Conservation (phyloP, 2,888 invertebrate species). For the Halictus ligatus region DNA sequence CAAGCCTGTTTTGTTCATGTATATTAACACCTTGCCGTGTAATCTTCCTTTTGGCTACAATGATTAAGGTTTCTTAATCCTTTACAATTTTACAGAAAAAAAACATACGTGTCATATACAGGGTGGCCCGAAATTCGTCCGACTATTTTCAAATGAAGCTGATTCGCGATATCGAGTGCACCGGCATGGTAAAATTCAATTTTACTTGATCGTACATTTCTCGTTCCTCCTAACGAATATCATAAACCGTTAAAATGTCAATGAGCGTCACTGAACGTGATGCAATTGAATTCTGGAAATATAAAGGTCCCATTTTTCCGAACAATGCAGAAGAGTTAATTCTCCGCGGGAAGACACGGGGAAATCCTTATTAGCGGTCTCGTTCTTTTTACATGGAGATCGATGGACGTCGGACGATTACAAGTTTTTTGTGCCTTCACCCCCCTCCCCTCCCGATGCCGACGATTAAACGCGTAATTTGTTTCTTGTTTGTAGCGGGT, state of each 20-base stretch:
- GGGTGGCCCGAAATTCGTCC: not conserved
- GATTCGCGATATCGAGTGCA: not conserved
- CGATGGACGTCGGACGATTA: not conserved
- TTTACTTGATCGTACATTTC: too few species aligned
- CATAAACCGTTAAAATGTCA: not conserved
- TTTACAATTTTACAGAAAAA: not conserved
- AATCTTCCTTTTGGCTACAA: too few species aligned
- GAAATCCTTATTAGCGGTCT: not conserved
- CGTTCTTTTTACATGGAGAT: not conserved
- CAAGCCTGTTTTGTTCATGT: too few species aligned
- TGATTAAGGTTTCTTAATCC: not conserved
- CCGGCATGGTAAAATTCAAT: not conserved
- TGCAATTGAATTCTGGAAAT: not conserved
- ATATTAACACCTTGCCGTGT: too few species aligned
- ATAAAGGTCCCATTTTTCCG: not conserved
- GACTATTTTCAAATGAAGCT: not conserved
- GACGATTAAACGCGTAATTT: conserved; percentile 12
- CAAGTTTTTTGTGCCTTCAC: not conserved
- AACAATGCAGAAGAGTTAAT: not conserved
- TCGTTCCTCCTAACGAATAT: too few species aligned
- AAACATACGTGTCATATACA: not conserved
- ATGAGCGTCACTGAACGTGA: not conserved
- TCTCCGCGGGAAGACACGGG: not conserved
- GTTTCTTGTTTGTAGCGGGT: not conserved
- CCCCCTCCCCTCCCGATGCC: not conserved